Evolutionary conservation across 2,113 vertebrate genomes (phyloP).

Genomic region (Labeo catla): DNA sequence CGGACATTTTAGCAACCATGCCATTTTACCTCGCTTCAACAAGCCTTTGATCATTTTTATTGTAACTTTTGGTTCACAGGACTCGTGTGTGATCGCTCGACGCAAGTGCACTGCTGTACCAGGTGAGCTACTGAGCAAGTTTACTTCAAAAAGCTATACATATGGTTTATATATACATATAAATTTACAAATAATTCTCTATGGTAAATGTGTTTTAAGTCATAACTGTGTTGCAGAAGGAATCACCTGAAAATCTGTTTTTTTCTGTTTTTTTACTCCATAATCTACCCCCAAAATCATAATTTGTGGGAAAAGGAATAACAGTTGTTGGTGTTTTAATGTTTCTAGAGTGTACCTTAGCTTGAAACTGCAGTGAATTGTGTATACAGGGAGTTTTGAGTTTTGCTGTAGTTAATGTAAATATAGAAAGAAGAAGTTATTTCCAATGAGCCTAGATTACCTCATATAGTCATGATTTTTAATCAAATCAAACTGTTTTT

Average conservation of each 20-base stretch:
- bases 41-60: not conserved
- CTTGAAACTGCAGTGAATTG: not conserved
- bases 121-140: not conserved
- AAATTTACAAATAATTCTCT: not conserved
- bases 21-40: not conserved
- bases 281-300: not conserved
- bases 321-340: not conserved
- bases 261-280: no score
- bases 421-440: no score
- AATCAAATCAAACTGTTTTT: no score
- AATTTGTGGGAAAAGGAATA: not conserved
- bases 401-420: no score
- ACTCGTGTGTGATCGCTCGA: no score
- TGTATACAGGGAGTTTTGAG: not conserved
- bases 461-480: no score
- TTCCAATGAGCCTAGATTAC: no score
- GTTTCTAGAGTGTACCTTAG: not conserved
- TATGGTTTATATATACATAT: not conserved
- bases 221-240: not conserved
- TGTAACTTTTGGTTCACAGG: not conserved
- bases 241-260: no score
- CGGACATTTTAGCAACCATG: not conserved
- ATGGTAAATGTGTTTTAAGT: not conserved
- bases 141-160: not conserved
- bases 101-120: not conserved